A percentile compares a stretch with the other conserved stretches of the same genome.
phyloP scores from a whole-genome alignment of 1,140 invertebrate species.

The Nymphalis io region DNA sequence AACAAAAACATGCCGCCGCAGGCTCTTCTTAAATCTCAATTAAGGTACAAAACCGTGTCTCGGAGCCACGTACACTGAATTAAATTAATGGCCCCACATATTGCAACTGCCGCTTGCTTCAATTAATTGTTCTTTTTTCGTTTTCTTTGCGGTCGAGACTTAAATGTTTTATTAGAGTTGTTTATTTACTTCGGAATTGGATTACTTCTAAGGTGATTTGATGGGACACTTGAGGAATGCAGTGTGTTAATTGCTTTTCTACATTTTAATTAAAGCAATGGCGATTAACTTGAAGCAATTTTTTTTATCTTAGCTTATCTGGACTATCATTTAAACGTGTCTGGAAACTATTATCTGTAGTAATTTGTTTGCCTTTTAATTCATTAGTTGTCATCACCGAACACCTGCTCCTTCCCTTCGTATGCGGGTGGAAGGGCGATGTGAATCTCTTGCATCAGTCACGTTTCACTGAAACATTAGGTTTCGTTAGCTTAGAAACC shows the following conservation, averaged over 20 bases:
- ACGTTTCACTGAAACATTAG: too few relatives aligned
- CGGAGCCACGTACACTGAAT: slow-evolving; percentile 72
- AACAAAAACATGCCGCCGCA: slow-evolving; percentile 58
- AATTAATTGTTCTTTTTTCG: slow-evolving; percentile 77
- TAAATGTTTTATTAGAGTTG: slow-evolving; percentile 75
- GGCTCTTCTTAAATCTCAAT: slow-evolving; percentile 79
- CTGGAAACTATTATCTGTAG: neutral
- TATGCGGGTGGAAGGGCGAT: too few relatives aligned
- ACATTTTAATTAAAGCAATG: slow-evolving; percentile 3
- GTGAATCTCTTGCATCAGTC: too few relatives aligned
- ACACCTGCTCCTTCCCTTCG: too few relatives aligned
- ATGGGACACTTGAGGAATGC: slow-evolving; percentile 1
- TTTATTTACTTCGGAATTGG: slow-evolving; percentile 59
- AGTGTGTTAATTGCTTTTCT: slow-evolving; percentile 2
- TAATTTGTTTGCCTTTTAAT: too few relatives aligned
- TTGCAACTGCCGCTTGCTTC: slow-evolving; percentile 64
- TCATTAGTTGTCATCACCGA: too few relatives aligned
- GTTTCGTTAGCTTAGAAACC: too few relatives aligned
- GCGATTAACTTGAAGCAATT: neutral
- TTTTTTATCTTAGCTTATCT: neutral
- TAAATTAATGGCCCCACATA: slow-evolving; percentile 80
- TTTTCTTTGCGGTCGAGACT: slow-evolving; percentile 44
- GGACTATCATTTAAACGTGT: neutral
- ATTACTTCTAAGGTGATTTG: slow-evolving; percentile 51
- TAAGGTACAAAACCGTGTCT: slow-evolving; percentile 76